phyloP scores from a whole-genome alignment of 2,888 invertebrate species.

The Sthenelais limicola region DNA sequence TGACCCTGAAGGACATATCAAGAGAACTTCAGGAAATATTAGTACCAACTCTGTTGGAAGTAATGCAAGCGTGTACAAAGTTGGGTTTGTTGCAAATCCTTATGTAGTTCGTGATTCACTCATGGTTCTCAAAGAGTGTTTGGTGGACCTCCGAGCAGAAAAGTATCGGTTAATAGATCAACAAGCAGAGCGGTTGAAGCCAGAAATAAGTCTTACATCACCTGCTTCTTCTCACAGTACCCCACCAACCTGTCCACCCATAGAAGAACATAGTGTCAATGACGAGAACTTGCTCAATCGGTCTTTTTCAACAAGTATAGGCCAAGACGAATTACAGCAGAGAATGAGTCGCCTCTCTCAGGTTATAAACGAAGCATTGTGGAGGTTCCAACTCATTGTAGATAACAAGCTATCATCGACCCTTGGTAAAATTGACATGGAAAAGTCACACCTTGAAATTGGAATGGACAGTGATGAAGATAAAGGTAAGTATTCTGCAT shows the following conservation, averaged over 20 bases:
- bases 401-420: slow-evolving; percentile 50
- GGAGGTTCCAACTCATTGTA: slow-evolving; percentile 80
- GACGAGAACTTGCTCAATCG: no score
- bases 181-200: slow-evolving; percentile 16
- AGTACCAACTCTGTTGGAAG: slow-evolving; percentile 40
- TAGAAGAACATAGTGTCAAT: no score
- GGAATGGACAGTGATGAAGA: slow-evolving; percentile 27
- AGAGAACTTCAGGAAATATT: slow-evolving; percentile 16
- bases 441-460: not conserved
- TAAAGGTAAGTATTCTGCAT: no score
- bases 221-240: no score
- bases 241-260: no score
- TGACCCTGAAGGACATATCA: no score
- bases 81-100: slow-evolving; percentile 64
- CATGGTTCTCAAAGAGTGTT: slow-evolving; percentile 61
- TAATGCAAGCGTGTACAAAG: slow-evolving; percentile 41
- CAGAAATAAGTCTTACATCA: no score
- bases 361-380: slow-evolving; percentile 80
- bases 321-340: slow-evolving; percentile 59
- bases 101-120: slow-evolving; percentile 65
- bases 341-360: slow-evolving; percentile 72
- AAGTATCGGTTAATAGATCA: slow-evolving; percentile 21
- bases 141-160: slow-evolving; percentile 55
- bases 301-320: no score
- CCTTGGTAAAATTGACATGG: slow-evolving; percentile 76